Base-by-base conservation (phyloP, 1,140 invertebrate genomes). In the Ceratina australensis region DNA sequence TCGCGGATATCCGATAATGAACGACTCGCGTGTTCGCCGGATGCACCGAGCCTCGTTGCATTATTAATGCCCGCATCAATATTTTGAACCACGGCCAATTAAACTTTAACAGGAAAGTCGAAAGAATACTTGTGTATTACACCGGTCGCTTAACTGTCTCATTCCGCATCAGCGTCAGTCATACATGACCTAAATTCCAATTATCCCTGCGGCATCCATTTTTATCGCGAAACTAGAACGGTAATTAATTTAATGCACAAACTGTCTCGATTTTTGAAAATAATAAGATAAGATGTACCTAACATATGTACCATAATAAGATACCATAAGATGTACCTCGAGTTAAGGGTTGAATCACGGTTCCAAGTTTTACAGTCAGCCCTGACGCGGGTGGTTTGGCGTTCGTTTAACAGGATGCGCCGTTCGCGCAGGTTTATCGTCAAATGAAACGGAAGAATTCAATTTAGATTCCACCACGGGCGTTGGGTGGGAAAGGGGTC, bases 371-470 rank as follows among this genome's bases (percentile, higher is more conserved):
- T 33, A 47, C 52, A 54, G 74, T 72, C 66, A 57, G 15, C 60
- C 71, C n/a, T 65, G 57, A n/a, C 42, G 18, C 68, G 75, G 56
- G 24, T n/a, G n/a, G 52, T 60, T 42, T 59, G 60, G 64, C 73
- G 77, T 82, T 85, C 80, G 77, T 82, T 85, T 84, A 85, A 85
- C 59, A 42, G 61, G 82, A 71, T 42, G 66, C 79, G 67, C 47
- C 49, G 33, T 80, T 68, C 79, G 67, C 74, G 61, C 63, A 61
- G 68, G 60, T 82, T 85, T 86, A 86, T 86, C 78, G 81, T 85
- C 81, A 86, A 86, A 86, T 86, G 84, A 86, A 86, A 86, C 84
- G 84, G 84, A 86, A 85, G 82, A 86, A 86, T 86, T 86, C 84
- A 86, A 86, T 86, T 86, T 86, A 78, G 84, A 85, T 83, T 66